Base-by-base conservation (phyloP, 2,888 invertebrate genomes). In the Oegoconia quadripuncta region DNA sequence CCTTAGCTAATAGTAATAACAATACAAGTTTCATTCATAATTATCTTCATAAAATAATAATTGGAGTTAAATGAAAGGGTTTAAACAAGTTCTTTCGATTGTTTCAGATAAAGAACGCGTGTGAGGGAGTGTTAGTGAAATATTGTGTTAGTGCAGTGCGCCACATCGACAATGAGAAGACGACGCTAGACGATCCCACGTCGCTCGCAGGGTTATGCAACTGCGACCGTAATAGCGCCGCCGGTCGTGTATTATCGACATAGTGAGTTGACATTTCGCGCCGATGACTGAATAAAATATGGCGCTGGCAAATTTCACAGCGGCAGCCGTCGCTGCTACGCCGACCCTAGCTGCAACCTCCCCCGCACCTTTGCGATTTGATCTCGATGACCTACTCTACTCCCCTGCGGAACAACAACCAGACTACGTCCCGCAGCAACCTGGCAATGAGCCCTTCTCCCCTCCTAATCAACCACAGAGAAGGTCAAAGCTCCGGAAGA, bases 261-360 rank as follows among this genome's bases (percentile, higher is more conserved):
- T 64, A 67, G 61, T 52, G 51, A 71, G 67, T 78, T 73, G 71
- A 74, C 69, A 76, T 74, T 77, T 69, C 48, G 60, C 65, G 53
- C 74, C 73, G 74, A 82, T 83, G 65, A 60, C 61, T 56, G 65
- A 63, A 61, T 74, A 72, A 75, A 68, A 69, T 59, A 83, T 88
- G 87, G 84, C 84, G 55, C 67, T 87, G 55, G 72, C 71, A 52
- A 88, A 88, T 65, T 88, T 79, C 49, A 78, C 86, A 53, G 60
- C 80, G 46, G 71, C 79, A 39, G 64, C 73, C 44, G 70, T 70
- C 13, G 71, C 62, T 14, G 78, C 76, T 40, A 72, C 81, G 39
- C 84, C 86, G 18, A 66, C 71, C 32, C 60, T 84, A 33, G 55
- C 62, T 16, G 59, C 72, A 22, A 71, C 84, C 8, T 59, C 79